Conservation (phyloP, 2,888 invertebrate species). For the Vanessa cardui region DNA sequence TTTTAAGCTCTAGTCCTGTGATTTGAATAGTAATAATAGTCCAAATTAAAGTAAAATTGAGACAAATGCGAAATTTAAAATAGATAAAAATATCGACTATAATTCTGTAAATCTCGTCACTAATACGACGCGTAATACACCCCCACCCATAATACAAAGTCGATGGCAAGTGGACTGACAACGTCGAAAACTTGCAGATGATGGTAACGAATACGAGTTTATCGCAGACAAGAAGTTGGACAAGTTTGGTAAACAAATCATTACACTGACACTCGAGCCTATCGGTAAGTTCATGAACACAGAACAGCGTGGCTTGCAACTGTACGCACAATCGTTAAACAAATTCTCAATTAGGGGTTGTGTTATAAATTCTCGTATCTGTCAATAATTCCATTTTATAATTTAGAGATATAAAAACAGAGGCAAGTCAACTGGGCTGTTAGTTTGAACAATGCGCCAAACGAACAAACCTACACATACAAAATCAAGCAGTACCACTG, state of each 20-base stretch:
- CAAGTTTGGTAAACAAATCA: slow-evolving; percentile 25
- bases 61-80: no score
- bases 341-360: no score
- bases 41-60: no score
- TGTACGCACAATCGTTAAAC: not conserved
- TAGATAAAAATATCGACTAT: not conserved
- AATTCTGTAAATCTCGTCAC: not conserved
- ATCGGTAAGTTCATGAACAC: slow-evolving; percentile 32
- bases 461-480: not conserved
- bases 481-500: no score
- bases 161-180: slow-evolving; percentile 23
- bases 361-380: no score
- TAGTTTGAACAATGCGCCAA: not conserved
- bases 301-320: slow-evolving; percentile 16
- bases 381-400: not conserved
- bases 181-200: slow-evolving; percentile 27
- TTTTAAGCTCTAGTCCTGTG: no score
- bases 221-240: slow-evolving; percentile 18
- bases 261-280: slow-evolving; percentile 24
- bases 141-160: not conserved
- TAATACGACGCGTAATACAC: not conserved
- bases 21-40: no score
- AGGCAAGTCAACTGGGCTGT: not conserved
- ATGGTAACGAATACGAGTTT: slow-evolving; percentile 19
- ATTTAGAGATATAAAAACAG: not conserved